Conservation (phyloP, 2,113 vertebrate species). For the Lycocorax pyrrhopterus region DNA sequence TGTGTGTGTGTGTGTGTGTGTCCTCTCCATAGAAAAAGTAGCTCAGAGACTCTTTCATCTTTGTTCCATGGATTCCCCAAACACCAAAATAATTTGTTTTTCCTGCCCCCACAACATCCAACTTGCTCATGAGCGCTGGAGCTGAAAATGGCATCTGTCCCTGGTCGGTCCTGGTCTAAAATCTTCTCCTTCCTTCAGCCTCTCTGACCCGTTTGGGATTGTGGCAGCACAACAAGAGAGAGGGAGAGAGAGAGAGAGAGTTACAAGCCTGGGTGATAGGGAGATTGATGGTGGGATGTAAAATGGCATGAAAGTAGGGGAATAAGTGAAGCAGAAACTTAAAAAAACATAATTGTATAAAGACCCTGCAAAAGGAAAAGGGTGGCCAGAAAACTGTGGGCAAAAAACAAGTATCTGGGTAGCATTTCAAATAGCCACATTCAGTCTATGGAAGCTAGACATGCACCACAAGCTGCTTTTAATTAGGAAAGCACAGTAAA, state of each 20-base stretch:
- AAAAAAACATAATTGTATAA: background rate
- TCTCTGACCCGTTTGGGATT: background rate
- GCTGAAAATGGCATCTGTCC: background rate
- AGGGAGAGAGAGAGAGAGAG: background rate
- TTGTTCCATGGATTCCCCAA: background rate
- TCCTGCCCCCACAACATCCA: background rate
- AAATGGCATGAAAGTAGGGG: background rate
- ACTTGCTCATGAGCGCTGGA: background rate
- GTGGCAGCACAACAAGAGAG: fast-evolving
- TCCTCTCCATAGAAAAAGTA: background rate
- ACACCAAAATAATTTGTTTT: background rate
- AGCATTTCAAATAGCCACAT: background rate
- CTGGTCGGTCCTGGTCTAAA: background rate
- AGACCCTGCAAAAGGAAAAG: background rate
- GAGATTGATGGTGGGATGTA: background rate
- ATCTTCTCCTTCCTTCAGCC: background rate
- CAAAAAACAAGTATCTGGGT: background rate
- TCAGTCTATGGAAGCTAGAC: background rate
- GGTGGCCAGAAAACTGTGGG: background rate
- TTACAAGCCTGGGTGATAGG: fast-evolving
- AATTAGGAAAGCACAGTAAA: background rate
- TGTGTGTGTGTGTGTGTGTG: background rate
- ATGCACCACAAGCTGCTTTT: background rate
- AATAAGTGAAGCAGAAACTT: background rate
- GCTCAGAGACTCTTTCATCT: background rate